A percentile compares a stretch with the other conserved stretches of the same genome.
These are phyloP conservation scores for Corythaixoides concolor DNA, from an alignment of 2,113 vertebrate species.

Conservation along the genomic window DNA sequence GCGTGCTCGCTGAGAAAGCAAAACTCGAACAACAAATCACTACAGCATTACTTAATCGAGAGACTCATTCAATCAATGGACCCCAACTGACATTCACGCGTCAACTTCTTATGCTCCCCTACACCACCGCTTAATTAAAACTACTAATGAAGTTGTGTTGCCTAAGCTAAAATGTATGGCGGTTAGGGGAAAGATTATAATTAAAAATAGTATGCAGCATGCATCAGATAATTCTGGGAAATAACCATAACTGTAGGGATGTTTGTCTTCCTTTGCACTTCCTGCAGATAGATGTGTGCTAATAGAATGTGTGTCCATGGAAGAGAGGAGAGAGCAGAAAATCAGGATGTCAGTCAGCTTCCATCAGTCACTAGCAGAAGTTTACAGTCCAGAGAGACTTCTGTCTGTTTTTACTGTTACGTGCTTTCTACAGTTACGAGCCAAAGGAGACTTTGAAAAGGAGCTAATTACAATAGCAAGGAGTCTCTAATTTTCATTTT, in stretches of 20 bases:
- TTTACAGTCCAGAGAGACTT: not conserved
- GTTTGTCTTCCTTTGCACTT: not conserved
- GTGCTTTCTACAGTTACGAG: not conserved
- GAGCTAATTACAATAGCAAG: not conserved
- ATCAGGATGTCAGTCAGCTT: not conserved
- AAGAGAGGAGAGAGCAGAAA: not conserved
- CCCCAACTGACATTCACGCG: no score
- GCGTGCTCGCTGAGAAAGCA: no score
- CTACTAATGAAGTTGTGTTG: not conserved
- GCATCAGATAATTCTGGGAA: not conserved
- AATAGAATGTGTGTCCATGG: not conserved
- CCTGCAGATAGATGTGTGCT: not conserved
- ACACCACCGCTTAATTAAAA: not conserved
- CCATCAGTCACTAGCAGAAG: not conserved
- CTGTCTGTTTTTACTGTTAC: not conserved
- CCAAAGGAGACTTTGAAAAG: not conserved
- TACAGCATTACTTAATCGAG: no score
- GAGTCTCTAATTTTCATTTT: slow-evolving; percentile 17
- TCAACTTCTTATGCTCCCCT: no score
- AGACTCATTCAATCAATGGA: no score
- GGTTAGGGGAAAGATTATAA: not conserved
- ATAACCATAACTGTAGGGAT: not conserved
- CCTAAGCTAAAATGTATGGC: not conserved
- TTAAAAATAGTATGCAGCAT: not conserved
- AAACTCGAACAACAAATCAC: no score